Conservation (phyloP, 2,113 vertebrate species). For the Pterocles burchelli region DNA sequence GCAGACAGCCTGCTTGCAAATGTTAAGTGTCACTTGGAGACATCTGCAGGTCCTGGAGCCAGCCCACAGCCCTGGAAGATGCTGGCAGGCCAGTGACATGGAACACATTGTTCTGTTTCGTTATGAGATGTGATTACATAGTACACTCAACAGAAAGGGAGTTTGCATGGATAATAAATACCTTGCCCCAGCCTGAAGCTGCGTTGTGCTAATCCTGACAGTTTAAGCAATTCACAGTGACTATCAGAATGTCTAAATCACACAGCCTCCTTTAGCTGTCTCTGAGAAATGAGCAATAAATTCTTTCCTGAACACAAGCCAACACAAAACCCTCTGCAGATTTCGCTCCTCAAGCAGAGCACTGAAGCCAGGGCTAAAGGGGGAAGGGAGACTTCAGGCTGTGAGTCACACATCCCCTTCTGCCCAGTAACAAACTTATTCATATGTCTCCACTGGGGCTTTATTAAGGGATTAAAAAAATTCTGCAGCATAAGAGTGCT, state of each 20-base stretch:
- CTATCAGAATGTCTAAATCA: background rate
- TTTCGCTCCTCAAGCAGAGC: background rate
- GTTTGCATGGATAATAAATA: background rate
- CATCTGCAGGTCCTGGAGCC: background rate
- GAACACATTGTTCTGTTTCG: background rate
- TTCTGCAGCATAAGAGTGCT: background rate
- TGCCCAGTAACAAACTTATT: background rate
- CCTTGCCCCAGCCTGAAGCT: background rate
- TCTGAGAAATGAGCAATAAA: background rate
- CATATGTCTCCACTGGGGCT: rapidly evolving
- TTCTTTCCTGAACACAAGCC: background rate
- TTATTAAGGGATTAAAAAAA: background rate
- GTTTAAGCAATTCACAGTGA: background rate
- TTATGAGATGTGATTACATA: background rate
- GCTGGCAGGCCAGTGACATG: background rate
- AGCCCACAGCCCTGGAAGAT: background rate
- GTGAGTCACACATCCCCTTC: background rate
- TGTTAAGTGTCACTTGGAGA: background rate
- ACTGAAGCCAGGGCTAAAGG: background rate
- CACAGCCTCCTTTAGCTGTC: background rate
- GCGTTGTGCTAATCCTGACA: background rate
- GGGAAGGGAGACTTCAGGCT: background rate
- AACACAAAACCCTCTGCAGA: background rate
- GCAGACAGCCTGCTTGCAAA: background rate
- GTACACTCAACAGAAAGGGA: background rate